Evolutionary conservation across 2,797 vertebrate genomes (phyloP).

Genomic region (Anableps anableps): DNA sequence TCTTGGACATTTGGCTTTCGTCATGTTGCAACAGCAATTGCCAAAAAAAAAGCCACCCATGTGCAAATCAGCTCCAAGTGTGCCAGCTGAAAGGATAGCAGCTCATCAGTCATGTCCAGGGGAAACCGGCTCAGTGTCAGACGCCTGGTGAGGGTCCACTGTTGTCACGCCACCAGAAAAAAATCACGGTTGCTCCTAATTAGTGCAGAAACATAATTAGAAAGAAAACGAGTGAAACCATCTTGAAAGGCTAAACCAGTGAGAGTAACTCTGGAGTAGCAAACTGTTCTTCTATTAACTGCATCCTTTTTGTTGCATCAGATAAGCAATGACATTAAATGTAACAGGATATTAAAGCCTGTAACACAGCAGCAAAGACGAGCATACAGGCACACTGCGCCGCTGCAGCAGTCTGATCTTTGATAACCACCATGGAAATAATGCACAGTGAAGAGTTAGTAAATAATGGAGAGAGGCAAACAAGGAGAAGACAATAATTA

Average conservation of each 20-base stretch:
- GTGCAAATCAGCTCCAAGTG: slow-evolving; percentile 24
- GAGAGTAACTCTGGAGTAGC: neutral
- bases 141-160: neutral
- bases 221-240: too few relatives aligned
- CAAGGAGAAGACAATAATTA: neutral
- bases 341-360: slow-evolving; percentile 16
- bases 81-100: slow-evolving; percentile 39
- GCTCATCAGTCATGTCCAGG: slow-evolving; percentile 35
- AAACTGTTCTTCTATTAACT: neutral
- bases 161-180: neutral
- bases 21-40: slow-evolving; percentile 9
- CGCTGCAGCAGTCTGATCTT: neutral
- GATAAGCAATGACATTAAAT: slow-evolving; percentile 8
- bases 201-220: too few relatives aligned
- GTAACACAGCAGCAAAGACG: neutral
- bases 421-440: neutral
- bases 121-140: slow-evolving; percentile 27
- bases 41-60: slow-evolving; percentile 20
- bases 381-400: neutral
- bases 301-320: neutral
- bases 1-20: neutral
- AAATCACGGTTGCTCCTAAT: neutral
- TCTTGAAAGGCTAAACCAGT: neutral
- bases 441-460: neutral
- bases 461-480: neutral